A percentile compares a stretch with the other conserved stretches of the same genome.
These are phyloP conservation scores for Ridgeia piscesae DNA, from an alignment of 1,140 invertebrate genomes.

Conservation along the genomic window DNA sequence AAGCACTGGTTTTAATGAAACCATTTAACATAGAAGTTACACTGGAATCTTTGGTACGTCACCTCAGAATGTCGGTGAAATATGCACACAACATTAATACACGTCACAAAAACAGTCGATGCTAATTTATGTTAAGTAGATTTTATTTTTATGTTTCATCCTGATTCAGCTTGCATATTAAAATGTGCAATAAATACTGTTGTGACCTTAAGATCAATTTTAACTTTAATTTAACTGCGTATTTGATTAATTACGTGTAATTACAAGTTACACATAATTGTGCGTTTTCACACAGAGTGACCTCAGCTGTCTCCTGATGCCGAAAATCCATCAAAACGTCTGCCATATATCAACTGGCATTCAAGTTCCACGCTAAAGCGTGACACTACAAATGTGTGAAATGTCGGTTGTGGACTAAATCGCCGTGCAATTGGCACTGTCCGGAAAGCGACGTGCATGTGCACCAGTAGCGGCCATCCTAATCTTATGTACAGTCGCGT, in stretches of 20 bases:
- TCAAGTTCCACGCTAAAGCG: neutral
- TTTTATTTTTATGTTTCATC: neutral
- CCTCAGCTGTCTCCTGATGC: neutral
- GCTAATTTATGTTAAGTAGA: neutral
- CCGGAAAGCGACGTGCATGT: neutral
- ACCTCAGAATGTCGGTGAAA: neutral
- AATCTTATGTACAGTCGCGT: neutral
- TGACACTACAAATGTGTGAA: too few species aligned
- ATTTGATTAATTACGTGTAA: too few species aligned
- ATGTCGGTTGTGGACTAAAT: neutral
- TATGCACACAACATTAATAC: neutral
- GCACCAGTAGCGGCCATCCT: neutral
- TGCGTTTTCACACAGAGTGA: neutral
- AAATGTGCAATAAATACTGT: constrained; percentile 1
- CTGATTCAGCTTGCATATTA: neutral
- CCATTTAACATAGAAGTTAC: neutral
- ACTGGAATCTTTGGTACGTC: neutral
- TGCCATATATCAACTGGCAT: neutral
- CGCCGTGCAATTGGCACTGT: neutral
- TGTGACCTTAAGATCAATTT: neutral
- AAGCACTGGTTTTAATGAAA: neutral
- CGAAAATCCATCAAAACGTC: neutral
- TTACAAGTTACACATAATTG: neutral
- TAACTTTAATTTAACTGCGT: neutral
- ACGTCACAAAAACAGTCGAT: neutral